A percentile compares a stretch with the other conserved stretches of the same genome.
Conservation (phyloP, 2,888 invertebrate species). For the Apocheima hispidaria region DNA sequence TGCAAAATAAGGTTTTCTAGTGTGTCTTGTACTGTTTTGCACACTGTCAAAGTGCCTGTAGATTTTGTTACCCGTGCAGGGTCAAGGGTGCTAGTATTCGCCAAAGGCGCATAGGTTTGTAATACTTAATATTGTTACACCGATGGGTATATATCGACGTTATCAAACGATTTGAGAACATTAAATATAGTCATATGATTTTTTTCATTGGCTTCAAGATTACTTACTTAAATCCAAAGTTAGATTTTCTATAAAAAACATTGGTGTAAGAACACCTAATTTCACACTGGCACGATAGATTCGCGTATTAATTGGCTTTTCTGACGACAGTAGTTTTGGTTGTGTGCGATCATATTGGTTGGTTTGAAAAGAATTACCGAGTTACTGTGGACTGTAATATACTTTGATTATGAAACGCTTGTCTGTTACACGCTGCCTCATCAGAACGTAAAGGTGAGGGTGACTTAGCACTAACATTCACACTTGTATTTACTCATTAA, state of each 20-base stretch:
- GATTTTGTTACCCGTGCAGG: constrained; percentile 25
- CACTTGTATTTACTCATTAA: constrained; percentile 14
- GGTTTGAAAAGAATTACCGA: constrained; percentile 9
- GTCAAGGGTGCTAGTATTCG: constrained; percentile 37
- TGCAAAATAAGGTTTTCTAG: constrained; percentile 1
- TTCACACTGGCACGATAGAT: constrained; percentile 43
- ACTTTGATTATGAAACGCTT: constrained; percentile 77
- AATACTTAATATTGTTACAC: constrained; percentile 16
- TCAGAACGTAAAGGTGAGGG: constrained; percentile 84
- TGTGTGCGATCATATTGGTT: constrained; percentile 43
- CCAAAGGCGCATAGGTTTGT: constrained; percentile 39
- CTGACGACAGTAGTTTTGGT: constrained; percentile 52
- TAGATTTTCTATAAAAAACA: not conserved
- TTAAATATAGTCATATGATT: not conserved
- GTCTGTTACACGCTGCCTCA: constrained; percentile 84
- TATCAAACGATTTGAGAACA: not conserved
- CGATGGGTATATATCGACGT: not conserved
- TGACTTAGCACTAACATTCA: constrained; percentile 33
- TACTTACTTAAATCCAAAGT: too few species aligned
- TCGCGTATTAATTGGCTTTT: constrained; percentile 52
- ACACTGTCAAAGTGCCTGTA: constrained; percentile 35
- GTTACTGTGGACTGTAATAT: constrained; percentile 44
- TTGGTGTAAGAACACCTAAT: constrained; percentile 2
- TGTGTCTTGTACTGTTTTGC: constrained; percentile 11
- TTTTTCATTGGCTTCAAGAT: too few species aligned